These are phyloP conservation scores for Ceratosolen fusciceps DNA, from an alignment of 1,140 invertebrate genomes.

Conservation along the genomic window DNA sequence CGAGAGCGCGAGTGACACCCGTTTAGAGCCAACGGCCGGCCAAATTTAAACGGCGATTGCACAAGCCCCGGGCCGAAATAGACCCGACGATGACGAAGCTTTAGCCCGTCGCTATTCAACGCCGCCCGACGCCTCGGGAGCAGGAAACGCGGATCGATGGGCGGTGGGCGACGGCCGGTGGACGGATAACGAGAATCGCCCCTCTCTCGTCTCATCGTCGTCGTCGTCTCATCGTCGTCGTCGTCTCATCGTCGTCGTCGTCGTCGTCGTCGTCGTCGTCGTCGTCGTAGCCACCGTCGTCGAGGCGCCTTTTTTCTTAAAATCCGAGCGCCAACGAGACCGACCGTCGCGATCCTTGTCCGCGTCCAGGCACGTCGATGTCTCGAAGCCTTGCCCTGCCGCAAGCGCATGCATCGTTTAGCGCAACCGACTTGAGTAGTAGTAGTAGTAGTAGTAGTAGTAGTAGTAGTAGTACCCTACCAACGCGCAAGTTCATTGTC, in stretches of 20 bases:
- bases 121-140: slow-evolving; percentile 3
- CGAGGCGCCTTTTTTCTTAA: background rate
- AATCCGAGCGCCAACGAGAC: background rate
- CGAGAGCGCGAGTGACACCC: background rate
- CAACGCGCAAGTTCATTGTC: background rate
- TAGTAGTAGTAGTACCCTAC: background rate
- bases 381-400: background rate
- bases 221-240: no score
- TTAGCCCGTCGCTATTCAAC: slow-evolving; percentile 17
- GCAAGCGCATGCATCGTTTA: background rate
- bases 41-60: slow-evolving; percentile 50
- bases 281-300: no score
- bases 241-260: background rate
- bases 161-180: no score
- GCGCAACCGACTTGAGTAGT: background rate
- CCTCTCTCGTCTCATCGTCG: no score
- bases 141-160: no score
- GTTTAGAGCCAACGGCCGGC: slow-evolving; percentile 50
- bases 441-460: no score
- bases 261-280: no score
- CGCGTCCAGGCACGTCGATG: background rate
- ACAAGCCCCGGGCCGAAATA: slow-evolving; percentile 51
- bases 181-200: no score
- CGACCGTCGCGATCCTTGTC: background rate
- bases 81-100: slow-evolving; percentile 23